phyloP scores from a whole-genome alignment of 2,888 invertebrate genomes.

The Nymphalis c-album region DNA sequence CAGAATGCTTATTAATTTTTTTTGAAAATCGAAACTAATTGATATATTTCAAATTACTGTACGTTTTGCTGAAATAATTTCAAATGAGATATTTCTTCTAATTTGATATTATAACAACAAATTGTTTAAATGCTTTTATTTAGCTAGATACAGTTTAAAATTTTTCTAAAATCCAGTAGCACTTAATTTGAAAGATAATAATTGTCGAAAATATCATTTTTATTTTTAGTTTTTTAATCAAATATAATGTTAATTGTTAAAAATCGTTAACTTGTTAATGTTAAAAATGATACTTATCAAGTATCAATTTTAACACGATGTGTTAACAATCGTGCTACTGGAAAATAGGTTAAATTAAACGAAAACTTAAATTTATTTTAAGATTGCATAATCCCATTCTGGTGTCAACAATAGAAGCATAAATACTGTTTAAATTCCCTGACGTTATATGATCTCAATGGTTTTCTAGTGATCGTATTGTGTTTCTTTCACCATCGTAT shows the following conservation, averaged over 20 bases:
- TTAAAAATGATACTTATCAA: slow-evolving; percentile 21
- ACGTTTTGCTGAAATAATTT: slow-evolving; percentile 22
- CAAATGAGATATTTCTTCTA: slow-evolving; percentile 4
- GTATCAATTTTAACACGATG: slow-evolving; percentile 18
- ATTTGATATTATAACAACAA: slow-evolving; percentile 18
- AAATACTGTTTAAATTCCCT: slow-evolving; percentile 66
- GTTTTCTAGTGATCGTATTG: slow-evolving; percentile 39
- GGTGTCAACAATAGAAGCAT: slow-evolving; percentile 73
- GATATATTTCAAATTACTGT: background rate
- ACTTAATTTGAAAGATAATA: background rate
- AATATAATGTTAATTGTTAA: background rate
- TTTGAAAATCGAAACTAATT: slow-evolving; percentile 16
- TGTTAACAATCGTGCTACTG: slow-evolving; percentile 3
- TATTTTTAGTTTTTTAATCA: background rate
- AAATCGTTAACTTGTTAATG: slow-evolving; percentile 4
- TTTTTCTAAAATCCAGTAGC: slow-evolving; percentile 11
- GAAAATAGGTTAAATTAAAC: slow-evolving; percentile 10
- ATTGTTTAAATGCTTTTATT: background rate
- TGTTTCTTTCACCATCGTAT: slow-evolving; percentile 65
- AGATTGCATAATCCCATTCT: slow-evolving; percentile 70
- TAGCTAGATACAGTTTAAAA: background rate
- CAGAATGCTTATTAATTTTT: slow-evolving; percentile 61
- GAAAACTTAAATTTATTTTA: slow-evolving; percentile 12
- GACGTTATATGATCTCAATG: slow-evolving; percentile 25
- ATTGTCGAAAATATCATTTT: background rate